Percentiles rank a stretch among this genome's conserved stretches.
Conservation (phyloP, 2,888 invertebrate species). For the Epirrhoe alternata region DNA sequence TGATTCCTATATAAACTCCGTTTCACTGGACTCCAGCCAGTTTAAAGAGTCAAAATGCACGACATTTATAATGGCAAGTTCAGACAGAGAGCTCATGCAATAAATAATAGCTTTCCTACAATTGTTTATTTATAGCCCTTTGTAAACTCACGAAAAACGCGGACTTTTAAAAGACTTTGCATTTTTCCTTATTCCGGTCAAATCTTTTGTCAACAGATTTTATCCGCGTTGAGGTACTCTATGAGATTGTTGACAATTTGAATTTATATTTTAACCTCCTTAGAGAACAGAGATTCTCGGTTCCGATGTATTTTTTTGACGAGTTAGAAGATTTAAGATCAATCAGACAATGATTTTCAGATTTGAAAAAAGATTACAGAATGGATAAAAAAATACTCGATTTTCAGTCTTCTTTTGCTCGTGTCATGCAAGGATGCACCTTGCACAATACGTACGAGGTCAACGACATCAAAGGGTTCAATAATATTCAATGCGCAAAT, state of each 20-base stretch:
- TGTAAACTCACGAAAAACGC: slow-evolving; percentile 27
- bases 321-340: too few relatives aligned
- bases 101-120: slow-evolving; percentile 35
- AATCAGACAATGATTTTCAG: too few relatives aligned
- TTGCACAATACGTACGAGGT: background rate
- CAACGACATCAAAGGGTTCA: background rate
- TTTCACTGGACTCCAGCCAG: slow-evolving; percentile 51
- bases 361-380: too few relatives aligned
- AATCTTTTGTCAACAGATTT: slow-evolving; percentile 12
- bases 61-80: slow-evolving; percentile 49
- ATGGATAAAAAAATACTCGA: too few relatives aligned
- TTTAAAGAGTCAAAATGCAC: slow-evolving; percentile 51
- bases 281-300: background rate
- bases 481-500: slow-evolving; percentile 4
- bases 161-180: slow-evolving; percentile 16
- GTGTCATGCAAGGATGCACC: too few relatives aligned
- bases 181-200: slow-evolving; percentile 23
- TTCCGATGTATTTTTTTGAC: too few relatives aligned
- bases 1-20: slow-evolving; percentile 24
- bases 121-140: slow-evolving; percentile 36
- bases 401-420: too few relatives aligned
- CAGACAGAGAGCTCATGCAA: slow-evolving; percentile 32
- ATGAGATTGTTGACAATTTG: background rate
- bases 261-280: background rate
- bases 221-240: slow-evolving; percentile 1